Base-by-base conservation (phyloP, 1,140 invertebrate genomes). In the Heliothis subflexa region DNA sequence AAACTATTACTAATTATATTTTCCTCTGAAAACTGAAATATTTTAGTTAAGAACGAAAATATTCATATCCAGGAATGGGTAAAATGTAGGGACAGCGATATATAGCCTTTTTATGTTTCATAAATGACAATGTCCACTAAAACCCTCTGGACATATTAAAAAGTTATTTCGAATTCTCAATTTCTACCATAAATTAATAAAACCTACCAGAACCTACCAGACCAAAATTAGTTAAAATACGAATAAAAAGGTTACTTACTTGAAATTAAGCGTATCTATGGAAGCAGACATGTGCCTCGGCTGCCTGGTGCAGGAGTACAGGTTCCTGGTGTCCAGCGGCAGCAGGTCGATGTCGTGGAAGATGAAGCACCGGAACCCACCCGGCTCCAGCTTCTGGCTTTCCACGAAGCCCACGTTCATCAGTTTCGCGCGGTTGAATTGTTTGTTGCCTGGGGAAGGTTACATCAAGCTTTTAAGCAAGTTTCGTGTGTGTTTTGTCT, bases 291-390 rank as follows among this genome's bases (percentile, higher is more conserved):
- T 98, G 91, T 99, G 99, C 61, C 98, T 94, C 0, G 99, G 99
- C 88, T 98, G 97, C 77, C 97, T 96, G 1, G 98, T 97, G 94
- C 98, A 99, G 14, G 96, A 97, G 94, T 99, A 99, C 25, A 99
- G 93, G 94, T 99, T 99, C 78, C 97, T 94, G 87, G 99, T 98
- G 95, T 99, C 97, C 88, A 99, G 97, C 7, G 99, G 98, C 86
- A 99, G 94, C 62, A 99, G 95, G 94, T 99, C 98, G 25, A 99
- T 98, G 93, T 99, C 99, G 94, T 99, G 98, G 94, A 99, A 99
- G 80, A 99, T 97, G 93, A 99, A 99, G 94, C 98, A 99, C 86
- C 98, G 97, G 94, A 97, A 98, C 54, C 96, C 95, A 54, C 96
- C 96, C 52, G 96, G 93, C 61, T 87, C 86, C 83, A 86, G 81